Conservation (phyloP, 2,888 invertebrate species). For the Scotopteryx bipunctaria region DNA sequence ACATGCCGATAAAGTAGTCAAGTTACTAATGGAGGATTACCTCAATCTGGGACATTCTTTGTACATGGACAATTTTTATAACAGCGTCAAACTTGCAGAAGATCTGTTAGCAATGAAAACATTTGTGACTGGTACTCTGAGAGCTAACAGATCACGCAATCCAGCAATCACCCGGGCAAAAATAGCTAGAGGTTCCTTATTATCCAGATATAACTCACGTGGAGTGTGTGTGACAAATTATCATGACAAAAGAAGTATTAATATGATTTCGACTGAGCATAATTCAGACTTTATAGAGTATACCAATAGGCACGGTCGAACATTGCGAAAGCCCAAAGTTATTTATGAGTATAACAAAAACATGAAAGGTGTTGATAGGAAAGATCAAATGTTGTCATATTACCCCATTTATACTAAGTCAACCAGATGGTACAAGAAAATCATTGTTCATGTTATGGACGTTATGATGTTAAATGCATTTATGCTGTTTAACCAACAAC, state of each 20-base stretch:
- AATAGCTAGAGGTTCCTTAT: background rate
- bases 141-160: constrained; percentile 17
- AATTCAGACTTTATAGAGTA: background rate
- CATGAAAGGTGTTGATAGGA: constrained; percentile 28
- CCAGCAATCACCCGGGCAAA: constrained; percentile 9
- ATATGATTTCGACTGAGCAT: constrained; percentile 14
- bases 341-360: constrained; percentile 1
- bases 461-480: constrained; percentile 19
- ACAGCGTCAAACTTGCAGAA: constrained; percentile 26
- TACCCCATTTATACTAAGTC: constrained; percentile 23
- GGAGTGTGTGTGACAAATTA: constrained; percentile 5
- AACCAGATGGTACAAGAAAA: constrained; percentile 29
- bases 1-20: constrained; percentile 30
- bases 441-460: constrained; percentile 26
- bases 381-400: constrained; percentile 27
- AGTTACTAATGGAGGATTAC: constrained; percentile 25
- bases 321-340: background rate
- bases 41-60: constrained; percentile 25
- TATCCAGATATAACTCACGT: background rate
- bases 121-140: constrained; percentile 25
- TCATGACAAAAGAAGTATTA: constrained; percentile 4
- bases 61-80: constrained; percentile 31
- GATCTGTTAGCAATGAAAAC: constrained; percentile 23
- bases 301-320: constrained; percentile 1
- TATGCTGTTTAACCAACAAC: background rate